These are phyloP conservation scores for Alethe castanea DNA, from an alignment of 2,113 vertebrate genomes.

Conservation along the genomic window DNA sequence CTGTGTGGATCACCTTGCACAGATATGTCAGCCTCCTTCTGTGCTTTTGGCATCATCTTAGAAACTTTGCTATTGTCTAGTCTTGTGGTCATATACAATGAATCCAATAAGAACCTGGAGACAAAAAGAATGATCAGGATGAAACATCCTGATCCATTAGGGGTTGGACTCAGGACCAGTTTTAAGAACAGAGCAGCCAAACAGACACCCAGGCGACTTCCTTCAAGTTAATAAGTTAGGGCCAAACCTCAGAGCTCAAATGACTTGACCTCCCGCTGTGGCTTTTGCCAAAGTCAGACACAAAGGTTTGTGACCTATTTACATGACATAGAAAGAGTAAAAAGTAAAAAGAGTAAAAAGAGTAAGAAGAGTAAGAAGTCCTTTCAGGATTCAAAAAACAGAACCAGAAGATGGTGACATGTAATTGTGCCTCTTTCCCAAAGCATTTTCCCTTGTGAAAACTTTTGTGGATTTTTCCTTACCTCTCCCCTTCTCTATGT, in stretches of 20 bases:
- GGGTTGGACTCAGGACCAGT: background rate
- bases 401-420: background rate
- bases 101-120: background rate
- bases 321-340: background rate
- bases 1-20: background rate
- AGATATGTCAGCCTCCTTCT: background rate
- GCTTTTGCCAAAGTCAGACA: background rate
- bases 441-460: background rate
- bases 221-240: background rate
- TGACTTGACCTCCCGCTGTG: background rate
- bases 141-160: background rate
- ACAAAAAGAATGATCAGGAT: background rate
- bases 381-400: constrained; percentile 4
- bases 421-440: background rate
- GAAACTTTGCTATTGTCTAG: background rate
- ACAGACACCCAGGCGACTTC: background rate
- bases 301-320: background rate
- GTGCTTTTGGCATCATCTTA: background rate
- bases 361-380: background rate
- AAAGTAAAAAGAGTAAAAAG: background rate
- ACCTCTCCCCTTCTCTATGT: background rate
- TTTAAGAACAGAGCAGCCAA: background rate
- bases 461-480: constrained; percentile 3
- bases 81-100: background rate
- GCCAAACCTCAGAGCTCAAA: background rate